Percentiles rank a stretch among this genome's conserved stretches.
Evolutionary conservation across 2,113 vertebrate genomes (phyloP).

Genomic region (Emydocephalus ijimae): DNA sequence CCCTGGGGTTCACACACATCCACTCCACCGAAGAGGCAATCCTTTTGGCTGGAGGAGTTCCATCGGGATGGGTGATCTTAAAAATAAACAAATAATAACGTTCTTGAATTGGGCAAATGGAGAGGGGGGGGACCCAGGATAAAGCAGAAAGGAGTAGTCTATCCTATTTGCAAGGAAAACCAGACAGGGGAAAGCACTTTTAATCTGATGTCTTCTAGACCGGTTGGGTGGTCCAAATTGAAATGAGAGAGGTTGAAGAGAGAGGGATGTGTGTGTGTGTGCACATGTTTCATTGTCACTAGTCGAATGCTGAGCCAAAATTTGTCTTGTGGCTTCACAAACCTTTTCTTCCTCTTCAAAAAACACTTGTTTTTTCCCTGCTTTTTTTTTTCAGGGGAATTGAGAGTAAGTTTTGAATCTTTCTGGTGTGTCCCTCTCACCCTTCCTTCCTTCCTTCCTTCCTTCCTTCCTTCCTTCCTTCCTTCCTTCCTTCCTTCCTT

Average conservation of each 20-base stretch:
- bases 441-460: too few species aligned
- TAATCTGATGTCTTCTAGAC: too few species aligned
- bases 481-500: too few species aligned
- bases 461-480: too few species aligned
- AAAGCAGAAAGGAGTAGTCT: background rate
- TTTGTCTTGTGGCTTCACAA: background rate
- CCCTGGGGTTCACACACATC: background rate
- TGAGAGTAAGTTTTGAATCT: background rate
- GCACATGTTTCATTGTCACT: background rate
- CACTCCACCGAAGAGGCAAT: background rate
- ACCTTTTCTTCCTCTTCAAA: background rate
- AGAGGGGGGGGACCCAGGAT: background rate
- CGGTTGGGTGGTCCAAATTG: too few species aligned
- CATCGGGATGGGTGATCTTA: background rate
- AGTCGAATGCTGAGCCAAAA: background rate
- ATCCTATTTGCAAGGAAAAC: background rate
- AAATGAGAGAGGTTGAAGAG: too few species aligned
- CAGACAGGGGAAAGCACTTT: too few species aligned
- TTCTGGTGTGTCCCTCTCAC: background rate
- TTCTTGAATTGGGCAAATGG: background rate
- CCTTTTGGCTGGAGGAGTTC: background rate
- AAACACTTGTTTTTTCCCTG: background rate
- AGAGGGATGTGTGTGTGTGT: too few species aligned
- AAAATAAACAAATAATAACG: too few species aligned
- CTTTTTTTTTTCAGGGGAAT: background rate